phyloP scores from a whole-genome alignment of 1,140 invertebrate species.

The Cheumatopsyche charites region DNA sequence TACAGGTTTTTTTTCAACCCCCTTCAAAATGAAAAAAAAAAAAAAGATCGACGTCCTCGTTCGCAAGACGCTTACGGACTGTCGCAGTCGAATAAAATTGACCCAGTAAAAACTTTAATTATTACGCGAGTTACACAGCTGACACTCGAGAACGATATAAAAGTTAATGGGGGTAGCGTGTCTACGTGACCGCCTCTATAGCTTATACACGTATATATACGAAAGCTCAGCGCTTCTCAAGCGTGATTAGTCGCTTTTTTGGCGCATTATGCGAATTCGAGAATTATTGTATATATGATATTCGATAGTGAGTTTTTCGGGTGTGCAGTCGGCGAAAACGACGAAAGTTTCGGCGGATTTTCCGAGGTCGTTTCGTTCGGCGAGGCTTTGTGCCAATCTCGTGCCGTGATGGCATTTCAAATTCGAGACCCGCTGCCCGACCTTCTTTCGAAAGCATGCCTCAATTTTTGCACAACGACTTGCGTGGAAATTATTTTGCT shows the following conservation, averaged over 20 bases:
- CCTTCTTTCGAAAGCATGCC: background rate
- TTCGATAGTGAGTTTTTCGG: too few relatives aligned
- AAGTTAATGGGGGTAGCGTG: constrained; percentile 2
- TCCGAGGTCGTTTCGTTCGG: background rate
- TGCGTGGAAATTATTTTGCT: constrained; percentile 8
- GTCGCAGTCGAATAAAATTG: constrained; percentile 21
- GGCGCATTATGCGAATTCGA: too few relatives aligned
- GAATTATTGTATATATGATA: too few relatives aligned
- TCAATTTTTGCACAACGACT: background rate
- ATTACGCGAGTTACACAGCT: constrained; percentile 16
- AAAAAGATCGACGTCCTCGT: too few relatives aligned
- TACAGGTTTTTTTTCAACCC: too few relatives aligned
- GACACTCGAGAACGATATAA: constrained; percentile 15
- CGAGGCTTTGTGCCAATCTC: constrained; percentile 16
- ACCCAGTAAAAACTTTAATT: constrained; percentile 20
- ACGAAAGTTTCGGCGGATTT: constrained; percentile 14
- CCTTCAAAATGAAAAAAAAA: too few relatives aligned
- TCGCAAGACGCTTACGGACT: background rate
- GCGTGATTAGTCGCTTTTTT: background rate
- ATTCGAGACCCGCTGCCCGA: background rate
- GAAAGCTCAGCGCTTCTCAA: constrained; percentile 9
- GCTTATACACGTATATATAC: too few relatives aligned
- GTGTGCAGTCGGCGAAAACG: background rate
- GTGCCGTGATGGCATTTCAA: constrained; percentile 16
- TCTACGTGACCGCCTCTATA: background rate